Percentiles rank a stretch among this genome's conserved stretches.
Conservation (phyloP, 2,888 invertebrate genomes). For the Epinotia nisella region DNA sequence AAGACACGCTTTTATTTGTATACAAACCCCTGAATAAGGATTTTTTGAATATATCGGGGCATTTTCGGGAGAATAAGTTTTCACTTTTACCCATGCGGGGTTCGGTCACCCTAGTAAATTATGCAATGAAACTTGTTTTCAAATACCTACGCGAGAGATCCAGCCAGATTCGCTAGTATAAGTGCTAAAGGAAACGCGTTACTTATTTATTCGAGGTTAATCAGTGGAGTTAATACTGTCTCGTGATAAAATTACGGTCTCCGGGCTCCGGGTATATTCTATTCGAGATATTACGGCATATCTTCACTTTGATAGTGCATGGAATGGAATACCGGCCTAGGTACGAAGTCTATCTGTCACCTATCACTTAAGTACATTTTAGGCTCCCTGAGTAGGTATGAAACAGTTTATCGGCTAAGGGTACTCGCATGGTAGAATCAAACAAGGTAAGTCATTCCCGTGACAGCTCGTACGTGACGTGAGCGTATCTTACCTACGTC, state of each 20-base stretch:
- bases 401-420: too few relatives aligned
- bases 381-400: too few relatives aligned
- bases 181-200: not conserved
- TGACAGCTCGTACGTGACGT: too few relatives aligned
- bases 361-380: too few relatives aligned
- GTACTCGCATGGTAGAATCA: too few relatives aligned
- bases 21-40: not conserved
- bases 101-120: not conserved
- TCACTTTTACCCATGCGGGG: not conserved
- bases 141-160: not conserved
- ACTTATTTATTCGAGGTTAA: not conserved
- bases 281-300: too few relatives aligned
- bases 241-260: not conserved
- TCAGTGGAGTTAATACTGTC: not conserved
- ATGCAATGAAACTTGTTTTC: constrained; percentile 1
- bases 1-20: not conserved
- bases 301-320: too few relatives aligned
- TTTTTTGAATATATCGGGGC: not conserved
- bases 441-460: too few relatives aligned
- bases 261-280: too few relatives aligned
- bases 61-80: not conserved
- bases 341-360: too few relatives aligned
- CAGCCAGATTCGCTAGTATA: not conserved
- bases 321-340: too few relatives aligned
- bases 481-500: too few relatives aligned